phyloP scores from a whole-genome alignment of 2,113 vertebrate species.

The Uria aalge region DNA sequence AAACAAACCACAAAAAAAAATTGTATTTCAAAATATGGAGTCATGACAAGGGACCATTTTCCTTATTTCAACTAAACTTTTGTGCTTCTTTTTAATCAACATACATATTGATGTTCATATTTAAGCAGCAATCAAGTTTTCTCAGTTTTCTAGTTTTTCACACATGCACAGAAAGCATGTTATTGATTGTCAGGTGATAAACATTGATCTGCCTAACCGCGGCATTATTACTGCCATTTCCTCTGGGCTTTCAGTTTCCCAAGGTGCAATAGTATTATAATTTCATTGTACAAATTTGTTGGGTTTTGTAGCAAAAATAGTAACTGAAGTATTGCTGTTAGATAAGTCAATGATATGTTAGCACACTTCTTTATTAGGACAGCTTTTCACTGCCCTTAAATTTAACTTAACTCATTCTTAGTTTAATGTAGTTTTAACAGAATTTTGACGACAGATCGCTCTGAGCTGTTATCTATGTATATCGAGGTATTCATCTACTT shows the following conservation, averaged over 20 bases:
- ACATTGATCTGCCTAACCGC: background rate
- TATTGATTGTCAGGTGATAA: background rate
- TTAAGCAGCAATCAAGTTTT: background rate
- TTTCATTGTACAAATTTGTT: background rate
- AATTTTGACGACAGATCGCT: background rate
- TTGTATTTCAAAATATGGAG: background rate
- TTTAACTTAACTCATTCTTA: background rate
- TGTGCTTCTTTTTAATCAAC: background rate
- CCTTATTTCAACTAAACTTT: background rate
- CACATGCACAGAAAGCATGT: background rate
- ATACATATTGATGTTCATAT: no score
- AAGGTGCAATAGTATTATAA: background rate
- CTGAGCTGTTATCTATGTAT: background rate
- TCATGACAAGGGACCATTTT: background rate
- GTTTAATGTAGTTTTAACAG: background rate
- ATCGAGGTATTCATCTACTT: background rate
- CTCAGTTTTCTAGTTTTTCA: background rate
- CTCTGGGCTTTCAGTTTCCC: background rate
- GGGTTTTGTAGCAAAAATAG: background rate
- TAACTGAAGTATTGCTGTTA: background rate
- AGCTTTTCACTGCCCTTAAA: background rate
- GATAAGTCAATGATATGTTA: background rate
- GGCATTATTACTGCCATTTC: background rate
- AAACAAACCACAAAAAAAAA: background rate
- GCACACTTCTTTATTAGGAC: background rate